Base-by-base conservation (phyloP, 2,888 invertebrate genomes). In the Congeria kusceri region DNA sequence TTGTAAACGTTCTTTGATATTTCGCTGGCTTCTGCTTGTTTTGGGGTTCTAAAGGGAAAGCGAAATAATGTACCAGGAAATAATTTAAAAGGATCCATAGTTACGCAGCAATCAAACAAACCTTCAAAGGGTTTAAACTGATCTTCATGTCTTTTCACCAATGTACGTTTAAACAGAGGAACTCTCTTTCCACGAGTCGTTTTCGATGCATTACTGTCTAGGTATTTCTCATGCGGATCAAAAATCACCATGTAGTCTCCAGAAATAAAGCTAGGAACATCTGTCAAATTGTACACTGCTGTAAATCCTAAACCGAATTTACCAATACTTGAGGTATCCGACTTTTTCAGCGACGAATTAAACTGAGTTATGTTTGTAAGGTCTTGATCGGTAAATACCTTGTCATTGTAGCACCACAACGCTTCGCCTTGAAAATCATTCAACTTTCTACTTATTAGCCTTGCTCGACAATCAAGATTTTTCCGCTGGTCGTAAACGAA, bases 241-340 rank as follows among this genome's bases (percentile, higher is more conserved):
- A 92, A 91, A 18, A 92, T 89, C 7, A 92, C 91, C 58, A 92
- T 76, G 63, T 82, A 87, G 68, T 89, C 78, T 3, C 91, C 77
- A 66, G 91, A 91, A 20, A 92, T 79, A 68, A 92, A 91, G 58
- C 90, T 90, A 18, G 92, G 92, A n/a, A 91, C 90, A 85, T 92
- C 92, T 7, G 91, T 92, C n/a, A 92, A 49, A 63, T 92, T 92
- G 76, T 92, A 92, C 25, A 92, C 91, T n/a, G 91, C 85, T 66
- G 91, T 91, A 83, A 92, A 92, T 0, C 92, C 92, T 15, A 92
- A 84, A 23, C 92, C 92, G 85, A 92, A 92, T 63, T 89, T 84
- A 18, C 92, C 92, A 62, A 92, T 87, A 76, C 90, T 91, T 4
- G 88, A 87, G 20, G 84, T 82, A n/a, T 90, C 81, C 9, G 79